These are phyloP conservation scores for Puntigrus tetrazona DNA, from an alignment of 2,113 vertebrate species.

Conservation along the genomic window DNA sequence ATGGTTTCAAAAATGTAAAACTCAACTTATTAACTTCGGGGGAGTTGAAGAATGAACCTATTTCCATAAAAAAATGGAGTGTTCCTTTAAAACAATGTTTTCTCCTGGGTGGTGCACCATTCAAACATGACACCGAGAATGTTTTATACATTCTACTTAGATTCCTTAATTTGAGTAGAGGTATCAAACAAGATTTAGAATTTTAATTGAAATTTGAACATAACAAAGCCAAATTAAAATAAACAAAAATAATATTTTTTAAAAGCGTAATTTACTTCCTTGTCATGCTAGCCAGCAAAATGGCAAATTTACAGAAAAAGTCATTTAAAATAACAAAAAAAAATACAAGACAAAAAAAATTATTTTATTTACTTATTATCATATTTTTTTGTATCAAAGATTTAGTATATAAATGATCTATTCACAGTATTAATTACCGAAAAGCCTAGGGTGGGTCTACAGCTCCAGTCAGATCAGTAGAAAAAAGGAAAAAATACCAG, in stretches of 20 bases:
- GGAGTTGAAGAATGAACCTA: no score
- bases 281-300: background rate
- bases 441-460: background rate
- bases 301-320: background rate
- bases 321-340: background rate
- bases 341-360: background rate
- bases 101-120: background rate
- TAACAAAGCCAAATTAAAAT: background rate
- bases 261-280: background rate
- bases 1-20: no score
- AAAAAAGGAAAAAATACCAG: background rate
- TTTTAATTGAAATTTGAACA: background rate
- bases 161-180: background rate
- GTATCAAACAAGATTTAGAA: background rate
- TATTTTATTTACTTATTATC: no score
- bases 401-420: background rate
- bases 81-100: background rate
- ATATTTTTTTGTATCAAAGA: background rate
- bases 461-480: background rate
- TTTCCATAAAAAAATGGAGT: no score
- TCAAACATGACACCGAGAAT: background rate
- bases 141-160: background rate
- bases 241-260: background rate
- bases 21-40: no score
- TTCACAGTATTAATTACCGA: background rate